phyloP scores from a whole-genome alignment of 2,113 vertebrate genomes.

The Apodemus sylvaticus region DNA sequence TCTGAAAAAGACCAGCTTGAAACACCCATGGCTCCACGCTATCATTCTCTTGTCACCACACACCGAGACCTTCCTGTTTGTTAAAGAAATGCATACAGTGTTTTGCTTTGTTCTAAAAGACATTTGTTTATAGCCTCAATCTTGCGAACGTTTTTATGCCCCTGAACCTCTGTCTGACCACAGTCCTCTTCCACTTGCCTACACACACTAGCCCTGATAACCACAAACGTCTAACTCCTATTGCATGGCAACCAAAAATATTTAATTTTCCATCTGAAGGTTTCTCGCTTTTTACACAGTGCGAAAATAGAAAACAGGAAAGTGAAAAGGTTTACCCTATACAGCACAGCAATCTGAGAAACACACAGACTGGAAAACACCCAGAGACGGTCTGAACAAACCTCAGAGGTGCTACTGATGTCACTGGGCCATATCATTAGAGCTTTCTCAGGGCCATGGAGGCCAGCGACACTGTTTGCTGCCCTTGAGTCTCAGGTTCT shows the following conservation, averaged over 20 bases:
- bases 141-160: conserved; percentile 9
- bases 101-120: conserved; percentile 31
- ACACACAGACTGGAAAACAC: neutral
- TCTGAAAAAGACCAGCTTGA: conserved; percentile 12
- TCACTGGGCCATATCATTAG: neutral
- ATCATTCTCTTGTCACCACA: neutral
- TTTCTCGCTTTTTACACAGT: conserved; percentile 39
- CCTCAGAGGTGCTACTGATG: rapidly evolving
- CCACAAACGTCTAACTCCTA: conserved; percentile 29
- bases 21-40: neutral
- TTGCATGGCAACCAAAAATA: conserved; percentile 55
- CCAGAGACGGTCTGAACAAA: neutral
- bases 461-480: neutral
- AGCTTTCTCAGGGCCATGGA: neutral
- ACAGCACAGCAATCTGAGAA: neutral
- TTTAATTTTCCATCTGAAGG: conserved; percentile 31
- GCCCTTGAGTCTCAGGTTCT: conserved; percentile 31
- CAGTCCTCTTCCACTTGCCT: neutral
- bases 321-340: neutral
- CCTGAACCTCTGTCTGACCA: conserved; percentile 32
- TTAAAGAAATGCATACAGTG: neutral
- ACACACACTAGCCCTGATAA: neutral
- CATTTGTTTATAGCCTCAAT: neutral
- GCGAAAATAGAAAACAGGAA: conserved; percentile 38
- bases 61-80: neutral